These are phyloP conservation scores for Pelodytes ibericus DNA, from an alignment of 2,797 vertebrate species.

Conservation along the genomic window DNA sequence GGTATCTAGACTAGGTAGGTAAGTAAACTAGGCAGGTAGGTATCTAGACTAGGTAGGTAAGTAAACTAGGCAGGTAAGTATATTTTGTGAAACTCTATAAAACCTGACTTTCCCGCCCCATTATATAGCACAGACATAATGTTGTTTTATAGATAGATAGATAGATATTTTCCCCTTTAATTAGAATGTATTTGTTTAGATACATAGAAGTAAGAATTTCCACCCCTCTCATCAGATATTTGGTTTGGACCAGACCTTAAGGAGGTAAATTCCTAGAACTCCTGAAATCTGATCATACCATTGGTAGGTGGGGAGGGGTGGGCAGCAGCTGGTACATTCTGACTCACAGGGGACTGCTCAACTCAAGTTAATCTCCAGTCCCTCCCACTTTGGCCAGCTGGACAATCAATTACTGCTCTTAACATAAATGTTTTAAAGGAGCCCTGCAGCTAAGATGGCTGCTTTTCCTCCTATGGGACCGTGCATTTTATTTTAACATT, in stretches of 20 bases:
- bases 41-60: too few relatives aligned
- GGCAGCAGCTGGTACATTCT: constrained; percentile 43
- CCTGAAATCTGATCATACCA: constrained; percentile 31
- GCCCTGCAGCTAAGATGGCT: not conserved
- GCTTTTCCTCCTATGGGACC: not conserved
- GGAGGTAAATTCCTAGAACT: constrained; percentile 34
- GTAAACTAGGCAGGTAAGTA: too few relatives aligned
- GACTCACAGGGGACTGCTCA: constrained; percentile 14
- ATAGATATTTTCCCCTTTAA: too few relatives aligned
- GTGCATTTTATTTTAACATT: too few relatives aligned
- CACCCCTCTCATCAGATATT: not conserved
- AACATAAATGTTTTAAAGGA: not conserved
- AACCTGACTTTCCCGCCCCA: too few relatives aligned
- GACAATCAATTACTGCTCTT: constrained; percentile 41
- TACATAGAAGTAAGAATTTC: too few relatives aligned
- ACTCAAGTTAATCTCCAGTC: constrained; percentile 28
- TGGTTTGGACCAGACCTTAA: constrained; percentile 2
- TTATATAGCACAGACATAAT: too few relatives aligned
- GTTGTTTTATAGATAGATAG: too few relatives aligned
- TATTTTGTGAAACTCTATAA: too few relatives aligned
- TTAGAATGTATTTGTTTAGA: too few relatives aligned
- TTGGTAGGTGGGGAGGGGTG: not conserved
- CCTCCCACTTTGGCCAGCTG: constrained; percentile 34
- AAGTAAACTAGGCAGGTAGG: too few relatives aligned
- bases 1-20: too few relatives aligned